phyloP scores from a whole-genome alignment of 2,797 vertebrate species.

The Cetoscarus ocellatus region DNA sequence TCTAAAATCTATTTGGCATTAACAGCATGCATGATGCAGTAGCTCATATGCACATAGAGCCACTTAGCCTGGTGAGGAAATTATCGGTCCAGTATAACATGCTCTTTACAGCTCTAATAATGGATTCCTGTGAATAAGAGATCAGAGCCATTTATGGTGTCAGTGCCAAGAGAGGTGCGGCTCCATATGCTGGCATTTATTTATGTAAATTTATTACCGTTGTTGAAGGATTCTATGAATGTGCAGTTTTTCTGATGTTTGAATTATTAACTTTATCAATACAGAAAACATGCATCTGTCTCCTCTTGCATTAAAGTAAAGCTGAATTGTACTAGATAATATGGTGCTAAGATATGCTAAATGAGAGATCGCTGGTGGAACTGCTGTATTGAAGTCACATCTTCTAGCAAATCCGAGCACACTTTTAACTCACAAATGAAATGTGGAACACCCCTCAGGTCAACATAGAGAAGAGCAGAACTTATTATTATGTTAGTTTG shows the following conservation, averaged over 20 bases:
- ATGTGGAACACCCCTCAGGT: no score
- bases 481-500: no score
- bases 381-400: no score
- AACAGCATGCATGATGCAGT: slow-evolving; percentile 57
- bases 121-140: slow-evolving; percentile 43
- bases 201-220: slow-evolving; percentile 37
- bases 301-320: no score
- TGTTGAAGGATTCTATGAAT: background rate
- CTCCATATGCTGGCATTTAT: slow-evolving; percentile 39
- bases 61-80: slow-evolving; percentile 57
- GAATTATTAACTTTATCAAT: no score
- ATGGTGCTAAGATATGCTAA: no score
- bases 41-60: slow-evolving; percentile 52
- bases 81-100: slow-evolving; percentile 55
- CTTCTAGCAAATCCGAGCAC: no score
- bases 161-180: slow-evolving; percentile 4
- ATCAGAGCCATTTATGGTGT: slow-evolving; percentile 38
- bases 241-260: background rate
- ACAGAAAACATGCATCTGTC: no score
- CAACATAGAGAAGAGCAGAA: no score
- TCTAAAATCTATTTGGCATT: slow-evolving; percentile 71
- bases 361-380: no score
- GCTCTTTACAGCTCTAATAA: slow-evolving; percentile 58
- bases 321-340: no score
- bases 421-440: no score